Percentiles rank a stretch among this genome's conserved stretches.
phyloP scores from a whole-genome alignment of 2,113 vertebrate genomes.

The Plecotus auritus region DNA sequence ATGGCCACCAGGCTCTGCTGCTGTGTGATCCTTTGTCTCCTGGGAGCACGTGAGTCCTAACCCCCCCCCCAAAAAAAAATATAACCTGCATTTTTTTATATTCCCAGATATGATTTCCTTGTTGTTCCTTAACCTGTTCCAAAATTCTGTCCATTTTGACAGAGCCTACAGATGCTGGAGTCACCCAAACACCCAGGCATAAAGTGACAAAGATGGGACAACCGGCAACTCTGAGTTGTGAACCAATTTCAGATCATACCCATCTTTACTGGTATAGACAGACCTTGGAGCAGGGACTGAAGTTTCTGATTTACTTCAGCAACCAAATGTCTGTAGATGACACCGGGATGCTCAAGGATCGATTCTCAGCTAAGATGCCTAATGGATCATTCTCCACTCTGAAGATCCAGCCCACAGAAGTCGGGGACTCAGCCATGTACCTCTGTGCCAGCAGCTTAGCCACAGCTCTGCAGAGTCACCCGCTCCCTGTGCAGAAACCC shows the following conservation, averaged over 20 bases:
- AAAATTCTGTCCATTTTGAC: neutral
- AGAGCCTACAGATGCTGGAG: neutral
- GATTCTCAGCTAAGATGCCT: neutral
- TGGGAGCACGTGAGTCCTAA: neutral
- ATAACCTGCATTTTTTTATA: neutral
- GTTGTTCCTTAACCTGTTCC: neutral
- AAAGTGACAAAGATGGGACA: neutral
- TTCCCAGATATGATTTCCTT: neutral
- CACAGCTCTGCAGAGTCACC: neutral
- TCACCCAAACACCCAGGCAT: neutral
- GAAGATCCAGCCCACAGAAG: conserved; percentile 4
- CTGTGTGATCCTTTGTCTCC: neutral
- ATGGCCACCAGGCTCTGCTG: neutral
- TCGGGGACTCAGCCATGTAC: neutral
- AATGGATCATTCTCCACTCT: accelerated
- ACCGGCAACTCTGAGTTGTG: neutral
- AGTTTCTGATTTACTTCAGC: neutral
- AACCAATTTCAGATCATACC: conserved; percentile 7
- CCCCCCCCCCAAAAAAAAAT: neutral
- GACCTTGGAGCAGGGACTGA: accelerated
- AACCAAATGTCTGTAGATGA: accelerated
- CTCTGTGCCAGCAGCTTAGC: conserved; percentile 42
- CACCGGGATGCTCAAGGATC: neutral
- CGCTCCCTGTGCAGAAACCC: neutral
- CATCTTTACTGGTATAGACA: conserved; percentile 44